Percentiles rank a stretch among this genome's conserved stretches.
Evolutionary conservation across 2,888 invertebrate genomes (phyloP).

Genomic region (Andrena minutula): DNA sequence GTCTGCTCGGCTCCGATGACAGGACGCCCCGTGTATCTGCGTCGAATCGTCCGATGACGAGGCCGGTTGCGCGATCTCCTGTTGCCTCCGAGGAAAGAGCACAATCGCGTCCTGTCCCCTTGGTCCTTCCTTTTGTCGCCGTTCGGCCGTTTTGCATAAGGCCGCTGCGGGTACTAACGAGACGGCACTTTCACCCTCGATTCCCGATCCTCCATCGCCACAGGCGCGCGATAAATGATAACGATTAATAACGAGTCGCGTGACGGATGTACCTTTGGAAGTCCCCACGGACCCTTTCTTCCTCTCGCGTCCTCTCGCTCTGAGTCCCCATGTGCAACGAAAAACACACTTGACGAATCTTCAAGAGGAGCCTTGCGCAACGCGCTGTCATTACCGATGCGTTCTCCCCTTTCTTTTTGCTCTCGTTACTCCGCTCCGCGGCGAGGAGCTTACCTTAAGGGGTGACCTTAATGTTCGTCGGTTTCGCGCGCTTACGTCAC

Average conservation of each 20-base stretch:
- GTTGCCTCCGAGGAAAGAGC: constrained; percentile 38
- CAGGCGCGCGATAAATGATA: constrained; percentile 5
- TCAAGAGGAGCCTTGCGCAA: constrained; percentile 18
- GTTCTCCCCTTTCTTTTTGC: constrained; percentile 26
- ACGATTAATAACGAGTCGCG: constrained; percentile 30
- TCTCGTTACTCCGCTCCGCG: not conserved
- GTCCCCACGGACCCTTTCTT: not conserved
- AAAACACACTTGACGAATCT: constrained; percentile 1
- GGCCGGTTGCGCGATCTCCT: constrained; percentile 45
- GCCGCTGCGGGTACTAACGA: not conserved
- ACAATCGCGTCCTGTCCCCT: constrained; percentile 40
- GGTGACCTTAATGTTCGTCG: constrained; percentile 61
- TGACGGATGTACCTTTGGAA: not conserved
- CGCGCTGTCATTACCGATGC: constrained; percentile 33
- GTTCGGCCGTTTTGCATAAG: constrained; percentile 5
- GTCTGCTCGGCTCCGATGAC: constrained; percentile 43
- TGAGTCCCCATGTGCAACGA: no score
- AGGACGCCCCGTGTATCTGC: constrained; percentile 53
- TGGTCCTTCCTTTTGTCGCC: constrained; percentile 25
- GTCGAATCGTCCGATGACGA: constrained; percentile 64
- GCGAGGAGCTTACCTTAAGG: constrained; percentile 19
- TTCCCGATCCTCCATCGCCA: not conserved
- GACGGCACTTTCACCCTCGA: constrained; percentile 42
- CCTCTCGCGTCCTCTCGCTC: not conserved
- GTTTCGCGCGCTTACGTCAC: constrained; percentile 56